Evolutionary conservation across 2,888 invertebrate species (phyloP), one percentile per base, ranked within the genome.

Genomic region (Zele albiditarsus): DNA sequence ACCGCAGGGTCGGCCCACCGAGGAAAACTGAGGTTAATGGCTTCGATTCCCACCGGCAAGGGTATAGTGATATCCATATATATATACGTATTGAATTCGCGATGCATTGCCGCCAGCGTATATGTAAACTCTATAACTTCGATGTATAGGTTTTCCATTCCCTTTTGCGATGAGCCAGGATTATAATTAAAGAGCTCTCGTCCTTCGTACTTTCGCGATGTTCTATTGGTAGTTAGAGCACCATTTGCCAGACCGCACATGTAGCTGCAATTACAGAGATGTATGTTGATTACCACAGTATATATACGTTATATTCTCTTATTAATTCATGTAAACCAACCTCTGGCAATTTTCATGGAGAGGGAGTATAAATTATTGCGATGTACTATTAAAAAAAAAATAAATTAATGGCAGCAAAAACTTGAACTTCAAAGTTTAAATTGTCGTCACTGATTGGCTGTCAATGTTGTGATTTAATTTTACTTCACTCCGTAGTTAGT

Each of bases 21-120:
- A 75, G 76, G 73, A 79, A 81, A 77, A 81, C 81, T 78, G 80
- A 83, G 84, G 84, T 85, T 85, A 86, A 86, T 86, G 85, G 84
- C 82, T 86, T 86, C 85, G 85, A 86, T 86, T 86, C 82, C 84
- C 85, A 82, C 78, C 74, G 80, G 83, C 76, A 77, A 79, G 78
- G 77, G 49, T 53, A 53, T 6, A 6, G 53, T 46, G 6, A 16
- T 46, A 46, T 46, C 1, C 3, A 53, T 46, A n/a, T 58, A 25
- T 60, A 60, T 60, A 60, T 53, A 53, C 10, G 20, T 53, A n/a
- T 28, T 25, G 20, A 8, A 14, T 28, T 23, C 33, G 28, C 57
- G 28, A 28, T 68, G 33, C 57, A 68, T 57, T 68, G 28, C 53
- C 23, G 74, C 62, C 31, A 74, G 65, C 57, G 27, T 69, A 62